These are phyloP conservation scores for Apostichopus leukothele DNA, from an alignment of 53 echinoderm and acorn worm genomes.

Conservation along the genomic window DNA sequence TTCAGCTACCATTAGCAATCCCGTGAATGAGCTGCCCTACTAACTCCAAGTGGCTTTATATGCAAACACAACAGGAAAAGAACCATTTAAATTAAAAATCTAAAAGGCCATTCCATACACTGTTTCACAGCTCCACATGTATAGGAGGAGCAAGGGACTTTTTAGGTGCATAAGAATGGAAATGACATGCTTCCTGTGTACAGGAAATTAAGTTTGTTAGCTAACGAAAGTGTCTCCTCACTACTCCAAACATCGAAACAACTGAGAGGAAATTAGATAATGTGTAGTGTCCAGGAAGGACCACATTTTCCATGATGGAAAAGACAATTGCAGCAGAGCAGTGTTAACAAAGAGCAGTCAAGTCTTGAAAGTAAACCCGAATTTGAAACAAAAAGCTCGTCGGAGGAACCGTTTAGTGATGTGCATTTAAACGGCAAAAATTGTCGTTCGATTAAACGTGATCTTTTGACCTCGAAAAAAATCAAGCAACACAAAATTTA, in stretches of 20 bases:
- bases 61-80: constrained; percentile 23
- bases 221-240: not conserved
- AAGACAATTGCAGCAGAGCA: not conserved
- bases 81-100: not conserved
- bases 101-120: not conserved
- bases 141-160: not conserved
- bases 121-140: not conserved
- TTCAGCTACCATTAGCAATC: too few relatives aligned
- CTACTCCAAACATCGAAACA: not conserved
- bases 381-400: too few relatives aligned
- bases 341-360: not conserved
- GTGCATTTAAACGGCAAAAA: too few relatives aligned
- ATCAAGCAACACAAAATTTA: too few relatives aligned
- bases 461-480: too few relatives aligned
- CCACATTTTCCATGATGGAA: not conserved
- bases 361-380: too few relatives aligned
- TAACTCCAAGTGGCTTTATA: not conserved
- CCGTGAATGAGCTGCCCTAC: too few relatives aligned
- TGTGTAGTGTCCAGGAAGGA: constrained; percentile 25
- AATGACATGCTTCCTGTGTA: constrained; percentile 35
- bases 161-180: constrained; percentile 5
- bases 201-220: constrained; percentile 4
- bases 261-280: constrained; percentile 23
- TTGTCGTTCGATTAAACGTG: too few relatives aligned
- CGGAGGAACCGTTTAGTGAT: too few relatives aligned